A percentile compares a stretch with the other conserved stretches of the same genome.
These are phyloP conservation scores for Xestia xanthographa DNA, from an alignment of 2,888 invertebrate species.

Conservation along the genomic window DNA sequence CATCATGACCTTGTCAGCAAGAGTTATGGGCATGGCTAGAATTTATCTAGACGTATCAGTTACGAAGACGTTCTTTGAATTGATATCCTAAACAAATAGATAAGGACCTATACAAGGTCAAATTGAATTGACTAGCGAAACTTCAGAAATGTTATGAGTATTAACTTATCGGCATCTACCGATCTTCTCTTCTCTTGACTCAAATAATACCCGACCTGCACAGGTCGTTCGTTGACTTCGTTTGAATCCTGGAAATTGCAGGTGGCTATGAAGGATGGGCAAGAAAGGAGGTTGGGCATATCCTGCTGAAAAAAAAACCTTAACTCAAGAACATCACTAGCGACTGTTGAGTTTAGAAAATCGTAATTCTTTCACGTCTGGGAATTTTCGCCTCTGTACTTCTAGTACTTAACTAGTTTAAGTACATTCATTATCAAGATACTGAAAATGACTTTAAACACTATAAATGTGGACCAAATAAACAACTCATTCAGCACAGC, in stretches of 20 bases:
- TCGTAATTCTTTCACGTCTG: not conserved
- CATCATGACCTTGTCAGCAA: slow-evolving; percentile 14
- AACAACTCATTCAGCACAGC: slow-evolving; percentile 11
- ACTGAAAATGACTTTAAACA: not conserved
- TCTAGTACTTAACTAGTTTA: no score
- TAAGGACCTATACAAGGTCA: not conserved
- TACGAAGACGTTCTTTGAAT: slow-evolving; percentile 23
- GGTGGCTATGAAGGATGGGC: not conserved
- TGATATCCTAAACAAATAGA: slow-evolving; percentile 8
- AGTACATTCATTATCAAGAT: no score
- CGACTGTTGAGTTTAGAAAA: not conserved
- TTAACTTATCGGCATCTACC: not conserved
- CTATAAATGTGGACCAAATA: not conserved
- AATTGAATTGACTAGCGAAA: not conserved
- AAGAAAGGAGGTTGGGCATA: no score
- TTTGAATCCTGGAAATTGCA: not conserved
- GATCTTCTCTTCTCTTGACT: not conserved
- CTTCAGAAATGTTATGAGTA: not conserved
- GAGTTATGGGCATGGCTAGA: slow-evolving; percentile 17
- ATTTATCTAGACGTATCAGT: slow-evolving; percentile 21
- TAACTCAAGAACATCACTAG: not conserved
- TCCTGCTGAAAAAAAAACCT: not conserved
- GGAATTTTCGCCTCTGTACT: not conserved
- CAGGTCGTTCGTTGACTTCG: not conserved
- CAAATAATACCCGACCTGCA: not conserved